Evolutionary conservation across 2,797 vertebrate genomes (phyloP).

Genomic region (Sebastolobus alascanus): DNA sequence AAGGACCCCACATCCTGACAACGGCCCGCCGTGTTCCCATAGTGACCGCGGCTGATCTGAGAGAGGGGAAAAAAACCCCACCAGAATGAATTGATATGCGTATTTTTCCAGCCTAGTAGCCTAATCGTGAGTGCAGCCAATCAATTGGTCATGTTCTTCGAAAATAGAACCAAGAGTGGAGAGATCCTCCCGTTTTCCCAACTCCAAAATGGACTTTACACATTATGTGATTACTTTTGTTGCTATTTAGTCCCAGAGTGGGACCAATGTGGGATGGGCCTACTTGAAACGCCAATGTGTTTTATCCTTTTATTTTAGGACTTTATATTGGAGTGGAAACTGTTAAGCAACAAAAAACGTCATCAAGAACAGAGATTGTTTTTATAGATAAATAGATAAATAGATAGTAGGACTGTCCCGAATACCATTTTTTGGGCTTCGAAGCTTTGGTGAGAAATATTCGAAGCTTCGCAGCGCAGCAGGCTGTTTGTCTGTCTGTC

Average conservation of each 20-base stretch:
- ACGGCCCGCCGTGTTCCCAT: slow-evolving; percentile 77
- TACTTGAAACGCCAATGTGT: not conserved
- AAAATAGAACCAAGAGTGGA: slow-evolving; percentile 10
- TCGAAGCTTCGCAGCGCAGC: no score
- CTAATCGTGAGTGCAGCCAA: slow-evolving; percentile 32
- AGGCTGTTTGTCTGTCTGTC: no score
- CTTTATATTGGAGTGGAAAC: not conserved
- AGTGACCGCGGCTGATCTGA: slow-evolving; percentile 65
- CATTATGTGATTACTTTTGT: not conserved
- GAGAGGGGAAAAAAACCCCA: not conserved
- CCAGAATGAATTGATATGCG: slow-evolving; percentile 51
- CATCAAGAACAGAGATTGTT: not conserved
- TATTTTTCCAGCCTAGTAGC: slow-evolving; percentile 41
- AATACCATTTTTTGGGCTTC: not conserved
- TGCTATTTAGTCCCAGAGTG: not conserved
- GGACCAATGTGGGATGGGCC: not conserved
- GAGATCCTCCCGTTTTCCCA: not conserved
- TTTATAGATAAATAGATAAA: not conserved
- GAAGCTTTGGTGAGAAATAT: no score
- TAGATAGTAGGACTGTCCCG: not conserved
- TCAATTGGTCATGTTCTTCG: slow-evolving; percentile 48
- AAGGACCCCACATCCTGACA: slow-evolving; percentile 82
- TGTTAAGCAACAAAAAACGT: not conserved
- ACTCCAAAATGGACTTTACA: not conserved
- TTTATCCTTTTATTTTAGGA: not conserved